Evolutionary conservation across 2,797 vertebrate genomes (phyloP), one percentile per base, ranked within the genome.

Genomic region (Aphelocoma californica): DNA sequence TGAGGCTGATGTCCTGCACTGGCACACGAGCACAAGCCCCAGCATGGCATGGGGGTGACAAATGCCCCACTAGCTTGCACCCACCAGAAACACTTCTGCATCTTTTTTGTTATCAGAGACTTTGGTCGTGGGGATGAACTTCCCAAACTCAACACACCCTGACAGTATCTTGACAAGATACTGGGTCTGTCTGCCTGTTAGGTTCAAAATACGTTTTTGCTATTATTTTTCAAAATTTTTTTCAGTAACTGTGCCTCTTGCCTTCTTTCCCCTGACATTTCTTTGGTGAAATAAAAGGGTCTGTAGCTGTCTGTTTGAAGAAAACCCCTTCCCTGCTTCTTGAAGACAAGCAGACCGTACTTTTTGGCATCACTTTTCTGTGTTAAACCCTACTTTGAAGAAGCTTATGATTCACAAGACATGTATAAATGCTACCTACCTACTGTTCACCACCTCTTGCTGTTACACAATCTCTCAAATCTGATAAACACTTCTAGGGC

Each of bases 381-480:
- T 74, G 62, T 81, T 89, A 82, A 95, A 69, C 28, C 15, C 9
- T 40, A 10, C 45, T 77, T 65, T 60, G 78, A 82, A 89, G 62
- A 62, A 82, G 38, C 71, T 74, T 82, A 83, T 92, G 92, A 89
- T 85, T 93, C 84, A 87, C 72, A 92, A 73, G 77, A 47, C 58
- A 44, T 3, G 3, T 70, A 74, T 88, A 88, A 94, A 89, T 78
- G 31, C 91, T 94, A 77, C 72, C 93, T 93, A 84, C 89, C 60
- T 69, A 79, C 75, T 83, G 23, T 70, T 94, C 86, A 56, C 54
- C 84, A 87, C 66, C 54, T 91, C 84, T 93, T 4, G 42, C 88
- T 94, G 53, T 94, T 96, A 95, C 12, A 91, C 79, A 93, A 24
- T 73, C 81, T 89, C 74, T 90, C 45, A 74, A 69, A 87, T 94